phyloP scores from a whole-genome alignment of 2,113 vertebrate species.

The Rhinoderma darwinii region DNA sequence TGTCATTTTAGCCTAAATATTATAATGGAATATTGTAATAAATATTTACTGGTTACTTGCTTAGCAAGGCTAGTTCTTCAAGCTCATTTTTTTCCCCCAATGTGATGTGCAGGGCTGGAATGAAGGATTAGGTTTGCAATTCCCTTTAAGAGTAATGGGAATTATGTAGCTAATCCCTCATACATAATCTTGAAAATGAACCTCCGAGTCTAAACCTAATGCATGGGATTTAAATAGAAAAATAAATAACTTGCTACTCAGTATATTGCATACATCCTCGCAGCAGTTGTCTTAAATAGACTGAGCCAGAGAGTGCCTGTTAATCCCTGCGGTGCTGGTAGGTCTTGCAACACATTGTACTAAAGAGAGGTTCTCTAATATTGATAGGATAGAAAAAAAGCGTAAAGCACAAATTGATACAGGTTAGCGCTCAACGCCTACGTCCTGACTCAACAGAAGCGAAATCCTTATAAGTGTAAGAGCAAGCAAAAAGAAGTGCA shows the following conservation, averaged over 20 bases:
- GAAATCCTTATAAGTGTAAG: constrained; percentile 13
- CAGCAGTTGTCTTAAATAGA: constrained; percentile 53
- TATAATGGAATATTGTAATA: not conserved
- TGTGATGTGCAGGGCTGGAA: constrained; percentile 54
- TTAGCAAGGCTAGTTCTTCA: constrained; percentile 32
- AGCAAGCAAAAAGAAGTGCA: constrained; percentile 25
- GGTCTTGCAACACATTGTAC: constrained; percentile 48
- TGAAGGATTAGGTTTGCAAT: constrained; percentile 60
- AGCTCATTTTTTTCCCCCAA: constrained; percentile 42
- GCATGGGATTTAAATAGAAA: constrained; percentile 59
- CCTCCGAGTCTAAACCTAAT: constrained; percentile 59
- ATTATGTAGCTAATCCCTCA: constrained; percentile 60
- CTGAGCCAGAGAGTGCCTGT: constrained; percentile 41
- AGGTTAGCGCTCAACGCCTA: constrained; percentile 20
- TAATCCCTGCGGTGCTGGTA: constrained; percentile 43
- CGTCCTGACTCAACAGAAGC: constrained; percentile 43
- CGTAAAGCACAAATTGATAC: constrained; percentile 12
- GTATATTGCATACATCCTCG: constrained; percentile 57
- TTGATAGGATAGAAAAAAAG: constrained; percentile 30
- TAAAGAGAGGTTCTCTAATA: constrained; percentile 28
- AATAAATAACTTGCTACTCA: constrained; percentile 59
- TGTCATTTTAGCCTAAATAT: not conserved
- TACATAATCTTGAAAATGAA: constrained; percentile 61
- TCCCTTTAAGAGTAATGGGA: constrained; percentile 61
- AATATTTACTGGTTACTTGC: constrained; percentile 20